phyloP scores from a whole-genome alignment of 64 coral and sea anemone species.

The Dendronephthya gigantea region DNA sequence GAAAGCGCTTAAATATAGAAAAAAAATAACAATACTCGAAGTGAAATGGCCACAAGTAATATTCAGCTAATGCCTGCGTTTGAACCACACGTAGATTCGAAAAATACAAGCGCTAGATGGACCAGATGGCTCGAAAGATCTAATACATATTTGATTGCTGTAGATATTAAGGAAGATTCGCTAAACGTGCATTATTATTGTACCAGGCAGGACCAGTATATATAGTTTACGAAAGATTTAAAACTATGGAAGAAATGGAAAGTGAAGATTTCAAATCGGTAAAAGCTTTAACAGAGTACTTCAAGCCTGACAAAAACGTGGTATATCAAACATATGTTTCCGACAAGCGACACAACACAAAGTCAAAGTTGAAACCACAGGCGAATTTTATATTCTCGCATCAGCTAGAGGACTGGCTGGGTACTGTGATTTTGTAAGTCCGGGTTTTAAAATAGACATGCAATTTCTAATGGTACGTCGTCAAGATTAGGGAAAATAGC shows the following conservation, averaged over 20 bases:
- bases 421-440: not conserved
- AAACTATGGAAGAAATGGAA: not conserved
- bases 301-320: slow-evolving; percentile 12
- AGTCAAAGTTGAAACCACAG: not conserved
- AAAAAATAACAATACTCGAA: no score
- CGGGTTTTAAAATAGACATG: not conserved
- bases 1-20: no score
- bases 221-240: slow-evolving; percentile 24
- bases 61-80: not conserved
- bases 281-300: not conserved
- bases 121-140: not conserved
- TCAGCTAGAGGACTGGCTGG: not conserved
- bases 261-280: not conserved
- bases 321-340: slow-evolving; percentile 2
- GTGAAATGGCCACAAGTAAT: not conserved
- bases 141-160: not conserved
- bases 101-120: slow-evolving; percentile 1
- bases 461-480: not conserved
- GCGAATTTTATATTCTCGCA: slow-evolving; percentile 14
- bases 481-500: no score
- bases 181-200: not conserved
- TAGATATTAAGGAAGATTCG: not conserved
- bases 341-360: slow-evolving; percentile 4
- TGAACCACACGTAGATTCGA: not conserved
- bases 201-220: slow-evolving; percentile 1